Evolutionary conservation across 2,113 vertebrate species (phyloP).

Genomic region (Xenopus borealis): DNA sequence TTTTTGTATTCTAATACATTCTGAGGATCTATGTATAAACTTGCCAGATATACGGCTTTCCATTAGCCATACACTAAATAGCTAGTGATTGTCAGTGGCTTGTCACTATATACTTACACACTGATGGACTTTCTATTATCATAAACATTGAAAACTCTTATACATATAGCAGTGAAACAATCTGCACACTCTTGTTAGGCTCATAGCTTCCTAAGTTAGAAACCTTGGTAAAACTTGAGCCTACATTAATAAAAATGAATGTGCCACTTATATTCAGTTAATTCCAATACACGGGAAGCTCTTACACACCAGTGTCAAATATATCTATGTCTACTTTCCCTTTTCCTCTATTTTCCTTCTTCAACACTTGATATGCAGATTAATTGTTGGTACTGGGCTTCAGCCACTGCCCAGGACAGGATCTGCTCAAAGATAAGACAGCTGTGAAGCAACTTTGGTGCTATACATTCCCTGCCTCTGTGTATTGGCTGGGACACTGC

Average conservation of each 20-base stretch:
- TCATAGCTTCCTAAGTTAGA: no score
- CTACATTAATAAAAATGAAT: no score
- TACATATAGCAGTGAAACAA: background rate
- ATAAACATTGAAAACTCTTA: background rate
- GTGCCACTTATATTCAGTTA: no score
- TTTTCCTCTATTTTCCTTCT: no score
- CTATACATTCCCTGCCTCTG: slow-evolving; percentile 22
- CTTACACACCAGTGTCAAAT: no score
- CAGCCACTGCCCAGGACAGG: no score
- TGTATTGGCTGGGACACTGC: slow-evolving; percentile 15
- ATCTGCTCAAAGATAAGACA: slow-evolving; percentile 1
- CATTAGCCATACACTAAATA: background rate
- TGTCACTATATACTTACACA: background rate
- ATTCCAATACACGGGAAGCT: no score
- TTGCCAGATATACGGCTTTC: background rate
- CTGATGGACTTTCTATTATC: background rate
- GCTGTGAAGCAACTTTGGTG: slow-evolving; percentile 33
- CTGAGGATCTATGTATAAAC: background rate
- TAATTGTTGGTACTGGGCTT: no score
- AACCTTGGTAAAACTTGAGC: no score
- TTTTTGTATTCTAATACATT: background rate
- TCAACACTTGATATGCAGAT: no score
- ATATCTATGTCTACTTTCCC: no score
- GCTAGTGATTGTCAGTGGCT: background rate
- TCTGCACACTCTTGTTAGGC: no score